Evolutionary conservation across 2,797 vertebrate species (phyloP).

Genomic region (Pterois miles): DNA sequence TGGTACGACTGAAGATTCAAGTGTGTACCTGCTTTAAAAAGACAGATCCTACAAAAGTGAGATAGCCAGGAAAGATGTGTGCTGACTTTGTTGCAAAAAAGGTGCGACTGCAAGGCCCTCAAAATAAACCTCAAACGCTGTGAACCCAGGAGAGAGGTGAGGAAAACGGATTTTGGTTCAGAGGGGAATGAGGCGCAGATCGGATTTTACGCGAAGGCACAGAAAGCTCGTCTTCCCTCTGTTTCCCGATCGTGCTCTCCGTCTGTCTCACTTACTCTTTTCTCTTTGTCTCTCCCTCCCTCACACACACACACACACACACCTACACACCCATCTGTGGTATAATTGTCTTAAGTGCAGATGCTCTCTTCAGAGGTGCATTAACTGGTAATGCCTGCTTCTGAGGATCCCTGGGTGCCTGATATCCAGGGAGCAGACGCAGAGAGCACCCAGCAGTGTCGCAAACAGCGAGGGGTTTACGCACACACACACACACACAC

Average conservation of each 20-base stretch:
- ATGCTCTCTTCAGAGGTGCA: conserved; percentile 70
- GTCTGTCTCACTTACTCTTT: conserved; percentile 30
- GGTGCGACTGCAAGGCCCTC: conserved; percentile 34
- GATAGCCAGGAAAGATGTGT: conserved; percentile 21
- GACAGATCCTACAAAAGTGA: not conserved
- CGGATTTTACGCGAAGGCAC: conserved; percentile 38
- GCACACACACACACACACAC: conserved; percentile 31
- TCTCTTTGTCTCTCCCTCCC: conserved; percentile 31
- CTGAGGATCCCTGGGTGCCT: conserved; percentile 67
- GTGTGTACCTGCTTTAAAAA: conserved; percentile 9
- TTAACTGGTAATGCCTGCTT: conserved; percentile 73
- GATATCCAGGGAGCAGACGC: conserved; percentile 64
- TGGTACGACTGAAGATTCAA: not conserved
- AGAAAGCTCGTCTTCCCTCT: conserved; percentile 27
- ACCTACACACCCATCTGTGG: conserved; percentile 38
- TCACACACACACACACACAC: conserved; percentile 1
- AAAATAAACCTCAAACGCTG: conserved; percentile 67
- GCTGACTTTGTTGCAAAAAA: conserved; percentile 26
- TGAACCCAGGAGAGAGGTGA: conserved; percentile 40
- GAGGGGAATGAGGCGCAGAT: conserved; percentile 46
- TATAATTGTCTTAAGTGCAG: conserved; percentile 76
- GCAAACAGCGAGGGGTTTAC: conserved; percentile 62
- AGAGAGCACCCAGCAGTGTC: conserved; percentile 65
- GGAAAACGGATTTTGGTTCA: conserved; percentile 53
- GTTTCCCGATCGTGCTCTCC: conserved; percentile 34